Conservation (phyloP, 2,113 vertebrate genomes). For the Myocastor coypus region DNA sequence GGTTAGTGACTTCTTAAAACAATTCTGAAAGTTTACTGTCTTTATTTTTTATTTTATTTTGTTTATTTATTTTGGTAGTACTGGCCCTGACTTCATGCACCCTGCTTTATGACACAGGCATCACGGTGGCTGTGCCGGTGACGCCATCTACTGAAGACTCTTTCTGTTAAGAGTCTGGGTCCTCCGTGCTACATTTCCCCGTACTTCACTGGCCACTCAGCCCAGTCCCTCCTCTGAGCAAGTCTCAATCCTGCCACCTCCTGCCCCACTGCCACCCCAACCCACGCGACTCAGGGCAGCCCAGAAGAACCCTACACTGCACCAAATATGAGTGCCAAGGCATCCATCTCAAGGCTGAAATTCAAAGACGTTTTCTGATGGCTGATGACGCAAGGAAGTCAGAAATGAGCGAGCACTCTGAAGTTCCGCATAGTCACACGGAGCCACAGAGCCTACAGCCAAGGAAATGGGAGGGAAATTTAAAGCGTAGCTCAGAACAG, state of each 20-base stretch:
- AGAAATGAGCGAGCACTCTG: background rate
- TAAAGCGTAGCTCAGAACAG: background rate
- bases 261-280: background rate
- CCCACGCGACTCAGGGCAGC: too few relatives aligned
- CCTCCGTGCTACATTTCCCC: background rate
- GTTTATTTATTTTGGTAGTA: too few relatives aligned
- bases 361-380: background rate
- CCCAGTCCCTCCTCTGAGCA: background rate
- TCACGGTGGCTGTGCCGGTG: background rate
- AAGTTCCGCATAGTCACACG: background rate
- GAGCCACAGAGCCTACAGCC: background rate
- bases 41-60: too few relatives aligned
- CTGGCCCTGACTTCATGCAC: background rate
- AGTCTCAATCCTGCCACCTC: background rate
- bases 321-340: background rate
- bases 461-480: background rate
- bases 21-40: background rate
- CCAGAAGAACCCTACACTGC: background rate
- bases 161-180: too few relatives aligned
- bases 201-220: background rate
- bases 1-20: background rate
- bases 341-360: slow-evolving; percentile 3
- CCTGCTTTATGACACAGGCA: background rate
- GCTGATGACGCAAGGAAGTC: background rate
- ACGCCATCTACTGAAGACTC: background rate